phyloP scores from a whole-genome alignment of 2,113 vertebrate species.

The Alligator mississippiensis region DNA sequence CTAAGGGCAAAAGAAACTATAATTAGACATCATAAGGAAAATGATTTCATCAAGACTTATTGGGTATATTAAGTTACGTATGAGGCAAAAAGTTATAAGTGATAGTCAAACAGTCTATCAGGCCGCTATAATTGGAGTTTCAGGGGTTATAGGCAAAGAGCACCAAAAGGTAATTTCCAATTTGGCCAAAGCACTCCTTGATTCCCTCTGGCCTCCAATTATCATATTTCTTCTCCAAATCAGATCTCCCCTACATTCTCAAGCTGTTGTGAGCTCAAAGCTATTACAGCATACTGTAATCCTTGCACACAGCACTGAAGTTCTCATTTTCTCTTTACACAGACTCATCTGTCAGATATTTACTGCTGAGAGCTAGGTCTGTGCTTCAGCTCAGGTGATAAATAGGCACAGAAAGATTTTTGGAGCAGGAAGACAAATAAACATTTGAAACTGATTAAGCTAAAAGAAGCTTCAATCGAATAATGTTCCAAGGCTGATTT shows the following conservation, averaged over 20 bases:
- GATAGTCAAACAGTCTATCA: conserved; percentile 54
- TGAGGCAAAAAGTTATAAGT: conserved; percentile 53
- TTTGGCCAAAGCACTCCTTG: conserved; percentile 59
- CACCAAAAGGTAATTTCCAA: conserved; percentile 69
- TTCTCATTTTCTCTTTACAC: conserved; percentile 58
- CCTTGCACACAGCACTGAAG: conserved; percentile 46
- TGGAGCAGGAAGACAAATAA: conserved; percentile 58
- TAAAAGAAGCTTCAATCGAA: conserved; percentile 20
- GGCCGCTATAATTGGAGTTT: conserved; percentile 61
- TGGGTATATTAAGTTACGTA: conserved; percentile 43
- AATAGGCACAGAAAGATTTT: conserved; percentile 55
- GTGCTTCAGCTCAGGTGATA: conserved; percentile 66
- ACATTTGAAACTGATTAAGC: conserved; percentile 65
- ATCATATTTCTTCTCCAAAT: conserved; percentile 74
- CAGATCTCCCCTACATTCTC: conserved; percentile 37
- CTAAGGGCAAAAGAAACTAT: neutral
- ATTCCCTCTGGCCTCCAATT: conserved; percentile 66
- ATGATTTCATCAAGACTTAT: conserved; percentile 68
- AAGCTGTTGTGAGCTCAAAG: conserved; percentile 44
- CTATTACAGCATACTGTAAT: conserved; percentile 44
- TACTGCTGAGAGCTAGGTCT: conserved; percentile 45
- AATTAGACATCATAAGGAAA: conserved; percentile 63
- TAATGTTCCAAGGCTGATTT: neutral
- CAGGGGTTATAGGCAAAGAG: conserved; percentile 56
- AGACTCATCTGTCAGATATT: conserved; percentile 65